Conservation (phyloP, 64 coral and sea anemone species). For the Pachyseris speciosa region DNA sequence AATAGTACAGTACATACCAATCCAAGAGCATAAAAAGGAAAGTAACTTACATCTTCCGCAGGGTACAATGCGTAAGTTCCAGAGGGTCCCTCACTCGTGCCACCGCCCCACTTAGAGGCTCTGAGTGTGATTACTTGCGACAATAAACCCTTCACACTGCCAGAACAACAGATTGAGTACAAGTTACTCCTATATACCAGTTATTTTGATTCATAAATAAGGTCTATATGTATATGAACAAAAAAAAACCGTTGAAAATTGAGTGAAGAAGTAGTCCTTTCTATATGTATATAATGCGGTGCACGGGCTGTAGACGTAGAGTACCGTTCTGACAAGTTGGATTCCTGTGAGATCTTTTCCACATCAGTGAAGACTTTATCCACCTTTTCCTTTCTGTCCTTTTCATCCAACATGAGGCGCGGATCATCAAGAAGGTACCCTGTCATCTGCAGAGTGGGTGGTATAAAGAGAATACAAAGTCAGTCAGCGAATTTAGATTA, state of each 20-base stretch:
- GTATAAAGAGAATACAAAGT: background rate
- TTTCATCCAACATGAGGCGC: background rate
- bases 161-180: background rate
- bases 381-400: background rate
- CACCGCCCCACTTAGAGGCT: background rate
- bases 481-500: no score
- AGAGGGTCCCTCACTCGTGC: background rate
- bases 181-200: no score
- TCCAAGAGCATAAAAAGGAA: background rate
- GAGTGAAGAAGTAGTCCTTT: no score
- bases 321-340: slow-evolving; percentile 9
- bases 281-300: no score
- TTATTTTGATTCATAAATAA: no score
- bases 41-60: background rate
- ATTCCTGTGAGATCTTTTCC: background rate
- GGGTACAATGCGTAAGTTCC: background rate
- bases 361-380: slow-evolving; percentile 55
- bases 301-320: no score
- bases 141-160: background rate
- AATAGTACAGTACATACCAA: no score
- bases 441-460: slow-evolving; percentile 58
- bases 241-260: no score
- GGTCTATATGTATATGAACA: no score
- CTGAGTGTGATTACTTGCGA: background rate
- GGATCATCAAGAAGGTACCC: slow-evolving; percentile 68